Evolutionary conservation across 2,888 invertebrate species (phyloP).

Genomic region (Linhomoeus sp.): DNA sequence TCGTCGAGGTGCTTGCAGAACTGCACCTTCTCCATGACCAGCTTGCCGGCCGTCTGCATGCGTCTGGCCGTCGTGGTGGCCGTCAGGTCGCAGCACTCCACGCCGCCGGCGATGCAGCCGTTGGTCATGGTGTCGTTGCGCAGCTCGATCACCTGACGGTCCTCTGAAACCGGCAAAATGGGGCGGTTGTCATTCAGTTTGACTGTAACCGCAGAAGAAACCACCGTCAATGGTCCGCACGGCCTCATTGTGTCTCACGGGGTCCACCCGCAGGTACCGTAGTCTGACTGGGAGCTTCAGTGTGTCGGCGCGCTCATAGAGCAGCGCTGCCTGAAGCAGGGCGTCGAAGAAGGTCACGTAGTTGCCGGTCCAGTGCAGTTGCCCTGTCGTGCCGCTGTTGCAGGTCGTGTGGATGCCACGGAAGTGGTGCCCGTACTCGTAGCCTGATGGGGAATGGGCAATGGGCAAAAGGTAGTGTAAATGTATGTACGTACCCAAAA

Average conservation of each 20-base stretch:
- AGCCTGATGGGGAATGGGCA: too few species aligned
- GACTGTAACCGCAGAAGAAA: too few species aligned
- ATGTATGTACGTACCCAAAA: too few species aligned
- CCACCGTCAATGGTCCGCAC: conserved; percentile 15
- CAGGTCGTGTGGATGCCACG: neutral
- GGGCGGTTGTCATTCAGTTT: too few species aligned
- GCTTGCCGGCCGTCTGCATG: conserved; percentile 11
- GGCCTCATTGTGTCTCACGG: conserved; percentile 24
- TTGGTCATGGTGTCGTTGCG: conserved; percentile 25
- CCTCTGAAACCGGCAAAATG: too few species aligned
- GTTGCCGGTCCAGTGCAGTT: conserved; percentile 61
- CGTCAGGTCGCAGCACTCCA: conserved; percentile 33
- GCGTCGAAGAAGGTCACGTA: conserved; percentile 92
- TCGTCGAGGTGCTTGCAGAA: neutral
- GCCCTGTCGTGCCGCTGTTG: conserved; percentile 9
- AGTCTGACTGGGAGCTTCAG: conserved; percentile 35
- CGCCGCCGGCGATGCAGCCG: conserved; percentile 31
- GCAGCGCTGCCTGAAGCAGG: conserved; percentile 52
- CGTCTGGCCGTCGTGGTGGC: conserved; percentile 21
- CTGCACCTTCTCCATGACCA: neutral
- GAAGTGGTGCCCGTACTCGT: conserved; percentile 4
- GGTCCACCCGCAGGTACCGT: conserved; percentile 32
- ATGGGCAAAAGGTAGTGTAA: too few species aligned
- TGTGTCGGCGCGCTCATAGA: conserved; percentile 19
- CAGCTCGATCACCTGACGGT: conserved; percentile 20